phyloP scores from a whole-genome alignment of 2,888 invertebrate genomes.

The Eilema caniola region DNA sequence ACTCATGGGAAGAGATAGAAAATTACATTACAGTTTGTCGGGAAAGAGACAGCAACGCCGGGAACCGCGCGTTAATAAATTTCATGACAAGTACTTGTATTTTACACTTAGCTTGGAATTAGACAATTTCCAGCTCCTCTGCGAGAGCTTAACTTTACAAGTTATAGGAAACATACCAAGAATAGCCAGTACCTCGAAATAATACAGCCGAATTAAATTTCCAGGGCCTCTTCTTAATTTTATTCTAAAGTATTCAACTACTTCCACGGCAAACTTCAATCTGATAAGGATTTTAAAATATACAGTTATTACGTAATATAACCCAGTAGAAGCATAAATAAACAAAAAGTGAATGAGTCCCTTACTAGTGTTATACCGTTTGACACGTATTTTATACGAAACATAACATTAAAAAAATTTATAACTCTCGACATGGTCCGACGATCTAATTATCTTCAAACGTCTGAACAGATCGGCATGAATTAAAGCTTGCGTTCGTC shows the following conservation, averaged over 20 bases:
- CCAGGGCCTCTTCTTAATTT: neutral
- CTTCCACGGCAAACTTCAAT: neutral
- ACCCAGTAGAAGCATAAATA: neutral
- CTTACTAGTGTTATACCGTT: neutral
- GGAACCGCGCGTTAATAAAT: too few relatives aligned
- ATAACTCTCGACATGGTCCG: neutral
- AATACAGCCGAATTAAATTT: neutral
- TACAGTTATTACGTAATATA: neutral
- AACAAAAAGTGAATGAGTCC: neutral
- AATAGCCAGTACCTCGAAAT: neutral
- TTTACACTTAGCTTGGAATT: too few relatives aligned
- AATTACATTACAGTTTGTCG: neutral
- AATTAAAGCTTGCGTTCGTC: neutral
- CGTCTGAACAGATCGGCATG: neutral
- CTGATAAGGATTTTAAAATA: neutral
- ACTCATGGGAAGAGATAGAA: neutral
- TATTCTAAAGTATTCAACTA: neutral
- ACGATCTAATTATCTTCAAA: neutral
- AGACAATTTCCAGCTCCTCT: too few relatives aligned
- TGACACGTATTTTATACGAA: conserved; percentile 1
- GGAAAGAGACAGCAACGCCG: neutral
- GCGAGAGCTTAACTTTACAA: neutral
- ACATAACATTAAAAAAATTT: neutral
- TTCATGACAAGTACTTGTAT: too few relatives aligned
- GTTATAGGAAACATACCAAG: neutral